Base-by-base conservation (phyloP, 2,888 invertebrate species). In the Celastrina argiolus region DNA sequence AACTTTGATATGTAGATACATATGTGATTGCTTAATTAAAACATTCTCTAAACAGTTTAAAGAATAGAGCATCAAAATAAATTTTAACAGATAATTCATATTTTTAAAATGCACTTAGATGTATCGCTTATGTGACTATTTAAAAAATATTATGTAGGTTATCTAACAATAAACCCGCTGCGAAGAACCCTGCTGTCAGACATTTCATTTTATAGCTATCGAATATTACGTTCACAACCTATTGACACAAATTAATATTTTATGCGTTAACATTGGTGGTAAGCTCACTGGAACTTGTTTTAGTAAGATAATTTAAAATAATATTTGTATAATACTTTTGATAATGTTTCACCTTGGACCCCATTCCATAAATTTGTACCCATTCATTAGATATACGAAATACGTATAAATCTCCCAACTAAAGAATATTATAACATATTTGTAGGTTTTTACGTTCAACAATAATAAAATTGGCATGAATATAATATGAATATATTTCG, bases 181-280 rank as follows among this genome's bases (percentile, higher is more conserved):
- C 10, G 45, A 45, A 18, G 45, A 45, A 10, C 18, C 18, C 18
- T 10, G 18, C 3, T 10, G 8, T 45, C 18, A 42, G 16, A 12
- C 42, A 10, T 45, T 45, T 45, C 1, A 16, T 18, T 45, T 18
- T 45, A 18, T 45, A 45, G 16, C 45, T 45, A 18, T 45, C 45
- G 45, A 45, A 45, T 45, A 45, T 45, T 45, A 18, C 45, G 45
- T 45, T 18, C 18, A 18, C 18, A 45, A 45, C 45, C 45, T 45
- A 45, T 45, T 45, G 45, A 45, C 45, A 45, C 45, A 45, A 18
- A 45, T 45, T 45, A 18, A 45, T 45, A 18, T 45, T 18, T 42
- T n/a, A n/a, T 16, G 42, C 42, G 16, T 42, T 42, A 42, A 42
- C 41, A 42, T n/a, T 41, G 31, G 31, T 31, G 7, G 31, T 31